Percentiles rank a stretch among this genome's conserved stretches.
phyloP scores from a whole-genome alignment of 2,113 vertebrate genomes.

The Amazona vittata region DNA sequence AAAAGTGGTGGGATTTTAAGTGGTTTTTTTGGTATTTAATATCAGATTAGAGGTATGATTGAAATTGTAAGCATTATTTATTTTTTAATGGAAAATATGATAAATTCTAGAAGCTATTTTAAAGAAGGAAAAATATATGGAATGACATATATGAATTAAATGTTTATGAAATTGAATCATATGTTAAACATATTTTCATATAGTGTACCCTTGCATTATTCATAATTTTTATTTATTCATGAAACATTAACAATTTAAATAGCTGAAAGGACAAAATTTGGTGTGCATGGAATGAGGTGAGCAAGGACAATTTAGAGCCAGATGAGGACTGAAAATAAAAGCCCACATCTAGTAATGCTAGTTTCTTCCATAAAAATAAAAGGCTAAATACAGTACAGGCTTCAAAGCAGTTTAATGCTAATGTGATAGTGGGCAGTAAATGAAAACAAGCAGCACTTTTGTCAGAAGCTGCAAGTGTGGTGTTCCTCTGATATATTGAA shows the following conservation, averaged over 20 bases:
- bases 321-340: constrained; percentile 1
- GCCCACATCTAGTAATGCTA: neutral
- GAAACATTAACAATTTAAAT: neutral
- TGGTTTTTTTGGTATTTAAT: neutral
- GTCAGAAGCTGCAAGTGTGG: neutral
- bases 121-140: neutral
- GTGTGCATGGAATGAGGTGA: neutral
- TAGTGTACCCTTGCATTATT: neutral
- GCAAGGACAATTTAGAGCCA: neutral
- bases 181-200: neutral
- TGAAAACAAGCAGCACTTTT: neutral
- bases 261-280: neutral
- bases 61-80: neutral
- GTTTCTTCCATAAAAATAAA: neutral
- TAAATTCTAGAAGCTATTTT: neutral
- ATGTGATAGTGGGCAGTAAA: neutral
- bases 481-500: neutral
- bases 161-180: neutral
- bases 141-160: neutral
- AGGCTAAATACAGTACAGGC: neutral
- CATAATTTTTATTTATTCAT: neutral
- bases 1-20: neutral
- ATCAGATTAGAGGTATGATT: neutral
- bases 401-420: neutral
- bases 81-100: neutral